Base-by-base conservation (phyloP, 2,888 invertebrate genomes). In the Diplazon laetatorius region DNA sequence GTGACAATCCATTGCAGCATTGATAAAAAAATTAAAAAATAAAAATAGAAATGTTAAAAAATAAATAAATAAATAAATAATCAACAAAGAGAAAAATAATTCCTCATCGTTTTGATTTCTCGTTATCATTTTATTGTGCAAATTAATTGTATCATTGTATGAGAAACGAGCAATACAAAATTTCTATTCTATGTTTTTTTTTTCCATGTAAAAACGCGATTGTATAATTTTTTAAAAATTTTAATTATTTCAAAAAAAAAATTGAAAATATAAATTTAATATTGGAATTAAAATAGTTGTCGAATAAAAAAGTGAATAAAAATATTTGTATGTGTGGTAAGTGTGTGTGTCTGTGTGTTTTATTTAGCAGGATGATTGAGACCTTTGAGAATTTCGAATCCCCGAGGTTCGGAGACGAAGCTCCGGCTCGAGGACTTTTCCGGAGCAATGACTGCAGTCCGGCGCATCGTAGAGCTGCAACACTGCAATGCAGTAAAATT, bases 401-500 rank as follows among this genome's bases (percentile, higher is more conserved):
- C 14, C 1, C 14, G 3, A 30, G 16, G 30, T 16, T 35, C 30
- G 30, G 16, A 55, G 22, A 50, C 22, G 1, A 22, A 50, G 22
- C 12, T 22, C 30, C 2, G 4, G 2, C 50, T 50, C 22, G 22
- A 50, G 12, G 10, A 50, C 30, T 30, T 37, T 39, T 18, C 39
- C 12, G 18, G 37, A 37, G 39, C 59, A 30, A 18, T 39, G 52
- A 42, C 42, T 42, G 39, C 62, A 48, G 69, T 62, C 42, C 75
- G 52, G 75, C 75, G 75, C 76, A 57, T 35, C 74, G 52, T 37
- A 55, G 55, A 35, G 22, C n/a, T n/a, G n/a, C n/a, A 59, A 63
- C 63, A 76, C 76, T 65, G 76, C 76, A 76, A 63, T 76, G 76
- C 76, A 63, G 76, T 71, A 65, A 50, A 71, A 62, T 55, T 30